Evolutionary conservation across 2,888 invertebrate species (phyloP), one percentile per base, ranked within the genome.

Genomic region (Apamea crenata): DNA sequence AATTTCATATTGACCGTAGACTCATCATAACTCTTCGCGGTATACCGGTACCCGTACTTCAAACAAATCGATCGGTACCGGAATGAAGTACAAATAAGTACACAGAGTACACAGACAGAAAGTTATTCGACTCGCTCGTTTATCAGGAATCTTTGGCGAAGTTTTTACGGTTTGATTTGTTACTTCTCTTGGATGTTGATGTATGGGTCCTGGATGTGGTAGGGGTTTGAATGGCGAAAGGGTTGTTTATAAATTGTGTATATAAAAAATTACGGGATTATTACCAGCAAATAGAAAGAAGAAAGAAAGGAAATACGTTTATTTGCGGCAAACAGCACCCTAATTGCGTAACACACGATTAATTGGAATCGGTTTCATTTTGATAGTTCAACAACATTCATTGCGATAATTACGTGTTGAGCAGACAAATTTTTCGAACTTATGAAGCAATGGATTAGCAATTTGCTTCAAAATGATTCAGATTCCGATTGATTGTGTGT

Each of bases 131-230:
- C 90, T 93, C 92, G 91, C 90, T 91, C 94, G 95, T 94, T 95
- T 96, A 96, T 96, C 96, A 94, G 89, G 92, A 94, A 95, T 95
- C 96, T 96, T 95, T 92, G 92, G 89, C 74, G 91, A 95, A 96
- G 93, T 96, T 96, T 95, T 95, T 95, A 95, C 94, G 93, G 94
- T 96, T 96, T 96, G 96, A 95, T 96, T 96, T 95, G 96, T 95
- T 93, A 93, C 93, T 93, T 93, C 91, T 92, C 90, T 84, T 85
- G 63, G 78, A 81, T 88, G 78, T 69, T 79, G 89, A 89, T 88
- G 71, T 87, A 84, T 74, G 53, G 69, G 47, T 21, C 73, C 93
- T 94, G 85, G 93, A 94, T 90, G 84, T 61, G 71, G 83, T 72
- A 32, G 44, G 4, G 29, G 36, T 78, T 73, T 47, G 10, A 68